Conservation (phyloP, 2,113 vertebrate species). For the Bufo bufo region DNA sequence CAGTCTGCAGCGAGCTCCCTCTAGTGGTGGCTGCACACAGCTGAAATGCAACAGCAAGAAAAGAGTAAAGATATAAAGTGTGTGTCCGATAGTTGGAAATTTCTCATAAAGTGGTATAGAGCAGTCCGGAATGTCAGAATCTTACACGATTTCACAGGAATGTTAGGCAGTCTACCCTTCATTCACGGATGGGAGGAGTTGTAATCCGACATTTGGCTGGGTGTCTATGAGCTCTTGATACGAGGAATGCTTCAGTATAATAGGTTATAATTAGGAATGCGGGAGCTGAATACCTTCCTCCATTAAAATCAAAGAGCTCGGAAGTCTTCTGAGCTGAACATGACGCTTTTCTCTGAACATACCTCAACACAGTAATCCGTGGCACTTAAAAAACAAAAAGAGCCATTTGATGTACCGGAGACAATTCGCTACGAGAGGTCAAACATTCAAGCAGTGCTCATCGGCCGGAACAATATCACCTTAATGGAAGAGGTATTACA, state of each 20-base stretch:
- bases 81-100: too few species aligned
- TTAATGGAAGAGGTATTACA: background rate
- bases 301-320: background rate
- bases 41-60: too few species aligned
- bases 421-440: background rate
- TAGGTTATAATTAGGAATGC: background rate
- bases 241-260: background rate
- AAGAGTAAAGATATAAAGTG: too few species aligned
- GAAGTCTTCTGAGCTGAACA: background rate
- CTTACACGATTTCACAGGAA: too few species aligned
- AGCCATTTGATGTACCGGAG: background rate
- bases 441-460: background rate
- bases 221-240: background rate
- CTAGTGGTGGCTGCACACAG: too few species aligned
- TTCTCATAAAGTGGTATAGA: too few species aligned
- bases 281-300: background rate
- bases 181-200: too few species aligned
- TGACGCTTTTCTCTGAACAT: background rate
- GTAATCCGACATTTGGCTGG: too few species aligned
- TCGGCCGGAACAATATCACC: background rate
- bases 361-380: background rate
- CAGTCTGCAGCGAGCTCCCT: too few species aligned
- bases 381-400: background rate
- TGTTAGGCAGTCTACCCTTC: too few species aligned
- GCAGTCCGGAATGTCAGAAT: too few species aligned